Conservation (phyloP, 2,797 vertebrate species). For the Xiphophorus birchmanni region DNA sequence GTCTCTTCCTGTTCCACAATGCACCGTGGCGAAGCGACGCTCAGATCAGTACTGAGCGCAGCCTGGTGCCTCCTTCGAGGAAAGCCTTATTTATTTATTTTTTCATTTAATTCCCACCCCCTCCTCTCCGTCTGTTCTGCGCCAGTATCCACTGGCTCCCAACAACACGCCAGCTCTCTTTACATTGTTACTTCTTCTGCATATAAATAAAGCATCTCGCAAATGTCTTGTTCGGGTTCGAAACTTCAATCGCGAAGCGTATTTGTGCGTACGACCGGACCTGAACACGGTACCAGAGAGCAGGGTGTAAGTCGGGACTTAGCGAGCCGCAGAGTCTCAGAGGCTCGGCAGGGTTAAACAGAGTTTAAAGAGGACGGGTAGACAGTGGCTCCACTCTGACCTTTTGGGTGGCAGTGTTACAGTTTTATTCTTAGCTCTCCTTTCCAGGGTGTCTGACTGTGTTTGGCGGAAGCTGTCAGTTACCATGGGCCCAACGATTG, state of each 20-base stretch:
- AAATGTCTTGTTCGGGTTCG: background rate
- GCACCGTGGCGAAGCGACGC: conserved; percentile 62
- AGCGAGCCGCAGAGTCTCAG: conserved; percentile 5
- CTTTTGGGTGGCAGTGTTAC: conserved; percentile 63
- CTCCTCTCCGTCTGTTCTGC: conserved; percentile 32
- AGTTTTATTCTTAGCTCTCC: conserved; percentile 76
- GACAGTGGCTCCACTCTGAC: conserved; percentile 66
- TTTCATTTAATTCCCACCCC: background rate
- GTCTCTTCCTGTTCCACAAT: conserved; percentile 78
- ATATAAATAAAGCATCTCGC: background rate
- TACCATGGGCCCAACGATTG: conserved; percentile 69
- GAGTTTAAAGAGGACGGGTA: conserved; percentile 65
- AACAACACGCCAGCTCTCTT: conserved; percentile 26
- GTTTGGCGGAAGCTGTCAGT: conserved; percentile 72
- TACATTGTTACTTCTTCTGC: background rate
- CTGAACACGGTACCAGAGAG: background rate
- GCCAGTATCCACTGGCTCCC: conserved; percentile 58
- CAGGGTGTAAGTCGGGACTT: background rate
- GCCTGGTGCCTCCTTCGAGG: conserved; percentile 65
- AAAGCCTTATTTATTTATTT: conserved; percentile 42
- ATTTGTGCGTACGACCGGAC: background rate
- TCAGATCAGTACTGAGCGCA: conserved; percentile 76
- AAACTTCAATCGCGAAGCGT: background rate
- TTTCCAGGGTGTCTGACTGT: conserved; percentile 68
- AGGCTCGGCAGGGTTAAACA: conserved; percentile 53